Evolutionary conservation across 2,888 invertebrate species (phyloP).

Genomic region (Drosophila tripunctata): DNA sequence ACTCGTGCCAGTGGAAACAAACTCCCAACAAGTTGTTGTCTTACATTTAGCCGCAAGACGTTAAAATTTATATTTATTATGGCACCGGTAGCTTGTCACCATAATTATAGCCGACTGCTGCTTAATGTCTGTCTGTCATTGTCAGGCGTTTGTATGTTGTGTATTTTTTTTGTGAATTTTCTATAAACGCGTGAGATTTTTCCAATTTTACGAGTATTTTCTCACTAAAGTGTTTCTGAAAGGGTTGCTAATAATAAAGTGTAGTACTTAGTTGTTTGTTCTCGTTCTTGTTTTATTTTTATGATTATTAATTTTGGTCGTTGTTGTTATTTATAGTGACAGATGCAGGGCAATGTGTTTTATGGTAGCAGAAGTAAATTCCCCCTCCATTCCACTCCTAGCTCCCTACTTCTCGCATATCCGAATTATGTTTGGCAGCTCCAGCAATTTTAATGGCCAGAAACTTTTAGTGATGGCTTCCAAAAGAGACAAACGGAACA

Average conservation of each 20-base stretch:
- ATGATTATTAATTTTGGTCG: constrained; percentile 64
- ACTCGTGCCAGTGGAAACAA: constrained; percentile 45
- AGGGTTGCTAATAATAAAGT: constrained; percentile 65
- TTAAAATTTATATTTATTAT: constrained; percentile 57
- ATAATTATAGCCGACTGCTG: constrained; percentile 64
- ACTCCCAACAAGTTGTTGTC: constrained; percentile 27
- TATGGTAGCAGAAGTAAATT: not conserved
- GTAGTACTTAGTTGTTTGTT: constrained; percentile 17
- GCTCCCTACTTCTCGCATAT: constrained; percentile 18
- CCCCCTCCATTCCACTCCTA: too few relatives aligned
- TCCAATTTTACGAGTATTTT: constrained; percentile 27
- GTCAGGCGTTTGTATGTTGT: constrained; percentile 30
- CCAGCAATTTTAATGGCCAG: constrained; percentile 49
- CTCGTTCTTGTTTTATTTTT: constrained; percentile 34
- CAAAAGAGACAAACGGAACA: constrained; percentile 11
- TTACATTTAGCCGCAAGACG: constrained; percentile 30
- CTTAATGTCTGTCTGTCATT: constrained; percentile 35
- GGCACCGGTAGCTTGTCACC: constrained; percentile 47
- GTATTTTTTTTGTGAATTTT: constrained; percentile 22
- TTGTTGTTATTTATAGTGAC: constrained; percentile 67
- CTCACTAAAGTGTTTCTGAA: constrained; percentile 38
- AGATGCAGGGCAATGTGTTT: constrained; percentile 73
- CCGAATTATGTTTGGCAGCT: constrained; percentile 23
- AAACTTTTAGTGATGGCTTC: constrained; percentile 52
- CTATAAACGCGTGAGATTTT: constrained; percentile 20